phyloP scores from a whole-genome alignment of 2,888 invertebrate species.

The Brachypterus glaber region DNA sequence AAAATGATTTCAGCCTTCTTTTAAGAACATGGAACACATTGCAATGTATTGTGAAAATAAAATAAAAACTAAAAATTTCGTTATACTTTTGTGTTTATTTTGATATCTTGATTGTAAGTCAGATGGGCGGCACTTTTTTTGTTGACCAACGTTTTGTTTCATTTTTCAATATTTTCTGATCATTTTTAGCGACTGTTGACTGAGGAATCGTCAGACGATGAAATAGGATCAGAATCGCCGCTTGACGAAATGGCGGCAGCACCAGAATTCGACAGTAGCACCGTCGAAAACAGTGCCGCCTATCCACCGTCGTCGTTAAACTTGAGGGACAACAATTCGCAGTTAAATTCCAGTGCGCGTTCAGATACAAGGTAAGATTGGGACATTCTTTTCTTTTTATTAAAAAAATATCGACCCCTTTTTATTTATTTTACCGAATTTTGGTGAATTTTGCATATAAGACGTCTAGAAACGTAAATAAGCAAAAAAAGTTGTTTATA shows the following conservation, averaged over 20 bases:
- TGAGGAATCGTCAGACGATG: conserved; percentile 76
- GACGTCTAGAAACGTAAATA: too few relatives aligned
- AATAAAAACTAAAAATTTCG: conserved; percentile 10
- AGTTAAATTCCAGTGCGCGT: conserved; percentile 56
- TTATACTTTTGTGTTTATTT: conserved; percentile 1
- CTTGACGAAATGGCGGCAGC: conserved; percentile 58
- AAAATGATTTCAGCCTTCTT: too few relatives aligned
- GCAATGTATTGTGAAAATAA: too few relatives aligned
- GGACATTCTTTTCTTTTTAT: too few relatives aligned
- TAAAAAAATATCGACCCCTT: too few relatives aligned
- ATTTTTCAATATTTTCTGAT: not conserved
- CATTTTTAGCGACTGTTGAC: conserved; percentile 47
- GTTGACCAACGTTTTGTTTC: not conserved
- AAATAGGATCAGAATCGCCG: conserved; percentile 75
- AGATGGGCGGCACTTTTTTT: conserved; percentile 25
- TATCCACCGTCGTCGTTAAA: conserved; percentile 57
- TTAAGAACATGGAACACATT: too few relatives aligned
- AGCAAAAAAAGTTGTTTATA: too few relatives aligned
- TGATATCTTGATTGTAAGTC: too few relatives aligned
- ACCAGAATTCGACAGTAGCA: conserved; percentile 48
- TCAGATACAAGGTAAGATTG: conserved; percentile 62
- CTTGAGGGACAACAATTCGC: conserved; percentile 49
- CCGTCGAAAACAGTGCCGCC: conserved; percentile 42
- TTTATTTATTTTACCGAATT: too few relatives aligned
- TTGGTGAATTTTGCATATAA: too few relatives aligned